Evolutionary conservation across 2,888 invertebrate genomes (phyloP).

Genomic region (Ophion obscuratus): DNA sequence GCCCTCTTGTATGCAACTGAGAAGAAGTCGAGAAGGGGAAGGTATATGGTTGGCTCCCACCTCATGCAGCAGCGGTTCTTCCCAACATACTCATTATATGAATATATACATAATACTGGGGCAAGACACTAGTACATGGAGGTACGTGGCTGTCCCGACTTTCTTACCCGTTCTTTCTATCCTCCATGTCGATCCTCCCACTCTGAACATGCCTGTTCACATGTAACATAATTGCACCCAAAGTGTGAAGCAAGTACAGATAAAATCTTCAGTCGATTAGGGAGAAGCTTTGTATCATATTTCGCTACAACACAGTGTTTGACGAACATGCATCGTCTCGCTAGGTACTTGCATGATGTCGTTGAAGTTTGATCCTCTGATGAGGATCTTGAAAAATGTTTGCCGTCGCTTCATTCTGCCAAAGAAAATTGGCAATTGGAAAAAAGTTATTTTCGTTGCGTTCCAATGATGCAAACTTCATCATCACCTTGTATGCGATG

Average conservation of each 20-base stretch:
- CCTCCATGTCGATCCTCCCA: constrained; percentile 17
- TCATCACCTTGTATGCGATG: too few species aligned
- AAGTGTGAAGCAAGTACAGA: constrained; percentile 49
- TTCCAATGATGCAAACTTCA: too few species aligned
- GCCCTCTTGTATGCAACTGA: constrained; percentile 24
- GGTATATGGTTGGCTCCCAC: constrained; percentile 31
- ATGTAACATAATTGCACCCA: constrained; percentile 58
- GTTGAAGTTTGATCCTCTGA: too few species aligned
- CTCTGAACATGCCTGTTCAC: not conserved
- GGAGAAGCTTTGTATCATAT: constrained; percentile 53
- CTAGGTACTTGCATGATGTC: too few species aligned
- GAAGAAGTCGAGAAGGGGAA: constrained; percentile 34
- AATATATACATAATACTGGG: constrained; percentile 19
- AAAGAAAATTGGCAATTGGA: too few species aligned
- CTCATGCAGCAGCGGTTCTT: constrained; percentile 21
- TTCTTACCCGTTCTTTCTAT: constrained; percentile 44
- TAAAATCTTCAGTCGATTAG: constrained; percentile 60
- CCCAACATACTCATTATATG: constrained; percentile 27
- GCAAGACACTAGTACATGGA: constrained; percentile 31
- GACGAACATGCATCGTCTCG: not conserved
- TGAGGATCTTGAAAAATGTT: too few species aligned
- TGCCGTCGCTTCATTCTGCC: too few species aligned
- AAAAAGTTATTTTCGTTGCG: too few species aligned
- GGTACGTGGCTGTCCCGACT: constrained; percentile 48
- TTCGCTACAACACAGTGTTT: constrained; percentile 21